Base-by-base conservation (phyloP, 2,113 vertebrate genomes). In the Cheilinus undulatus region DNA sequence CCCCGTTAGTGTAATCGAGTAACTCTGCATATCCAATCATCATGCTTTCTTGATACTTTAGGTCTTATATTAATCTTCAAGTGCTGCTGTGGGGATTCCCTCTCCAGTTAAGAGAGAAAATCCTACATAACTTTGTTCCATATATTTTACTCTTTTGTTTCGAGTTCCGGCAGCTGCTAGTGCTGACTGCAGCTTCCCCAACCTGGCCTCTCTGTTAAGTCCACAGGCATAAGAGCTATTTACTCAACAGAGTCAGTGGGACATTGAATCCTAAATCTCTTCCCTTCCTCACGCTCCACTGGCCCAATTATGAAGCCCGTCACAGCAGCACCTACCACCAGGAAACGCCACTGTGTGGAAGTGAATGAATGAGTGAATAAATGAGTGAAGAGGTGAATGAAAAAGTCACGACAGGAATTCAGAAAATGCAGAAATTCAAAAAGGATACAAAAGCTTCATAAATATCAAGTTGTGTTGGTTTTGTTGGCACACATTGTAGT, bases 191-290 rank as follows among this genome's bases (percentile, higher is more conserved):
- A 54, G 57, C 76, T 78, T 88, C 77, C 88, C 86, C 71, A 73
- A 62, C 68, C 67, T 85, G 83, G 88, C 88, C 83, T 78, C 87
- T 51, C 76, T 75, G 84, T 86, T 87, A 84, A 85, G 80, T 91
- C 89, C 86, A 88, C 88, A 79, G 77, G 69, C 90, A 80, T 85
- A 79, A 71, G 80, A 85, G 79, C 88, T 91, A 89, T 92, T 93
- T 90, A 90, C 86, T 90, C 89, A 91, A 83, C 87, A 90, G 85
- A 90, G 90, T 87, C 86, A 83, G 81, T 87, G 86, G 80, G 76
- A 93, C 88, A 89, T 86, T 86, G 89, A 90, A 86, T 88, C 76
- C 73, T 86, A 91, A 91, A 89, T 91, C 91, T 91, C 84, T 77
- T 86, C 90, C 84, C 78, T 85, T 88, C 71, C 69, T 80, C 79